A percentile compares a stretch with the other conserved stretches of the same genome.
phyloP scores from a whole-genome alignment of 2,888 invertebrate genomes.

The Oscheius myriophilus region DNA sequence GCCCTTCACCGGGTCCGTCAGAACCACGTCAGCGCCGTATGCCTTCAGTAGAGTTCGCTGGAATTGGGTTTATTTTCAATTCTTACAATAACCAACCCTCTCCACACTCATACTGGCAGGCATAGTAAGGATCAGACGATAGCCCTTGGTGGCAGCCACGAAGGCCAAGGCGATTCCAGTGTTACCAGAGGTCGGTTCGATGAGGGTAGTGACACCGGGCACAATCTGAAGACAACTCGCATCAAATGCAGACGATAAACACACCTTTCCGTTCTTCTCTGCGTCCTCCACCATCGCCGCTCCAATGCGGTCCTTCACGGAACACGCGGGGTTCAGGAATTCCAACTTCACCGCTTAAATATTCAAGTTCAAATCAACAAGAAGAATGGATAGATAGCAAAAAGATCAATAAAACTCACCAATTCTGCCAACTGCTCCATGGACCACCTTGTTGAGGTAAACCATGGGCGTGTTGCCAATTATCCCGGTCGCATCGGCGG shows the following conservation, averaged over 20 bases:
- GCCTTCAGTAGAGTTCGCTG: conserved; percentile 67
- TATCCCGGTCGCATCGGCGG: conserved; percentile 52
- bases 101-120: conserved; percentile 69
- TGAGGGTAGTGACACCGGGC: conserved; percentile 62
- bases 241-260: background rate
- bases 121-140: conserved; percentile 69
- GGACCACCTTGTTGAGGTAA: conserved; percentile 58
- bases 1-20: conserved; percentile 65
- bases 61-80: conserved; percentile 17
- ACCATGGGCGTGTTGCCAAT: conserved; percentile 70
- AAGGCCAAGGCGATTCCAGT: conserved; percentile 70
- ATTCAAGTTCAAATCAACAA: no score
- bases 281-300: conserved; percentile 68
- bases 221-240: conserved; percentile 38
- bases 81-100: conserved; percentile 46
- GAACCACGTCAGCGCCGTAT: conserved; percentile 68
- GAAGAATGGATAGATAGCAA: background rate
- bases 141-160: conserved; percentile 66
- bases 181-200: conserved; percentile 69
- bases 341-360: conserved; percentile 68
- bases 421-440: conserved; percentile 56
- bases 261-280: conserved; percentile 60
- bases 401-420: conserved; percentile 40
- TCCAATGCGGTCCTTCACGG: conserved; percentile 70
- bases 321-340: conserved; percentile 68